phyloP scores from a whole-genome alignment of 2,888 invertebrate genomes.

The Nectonema munidae region DNA sequence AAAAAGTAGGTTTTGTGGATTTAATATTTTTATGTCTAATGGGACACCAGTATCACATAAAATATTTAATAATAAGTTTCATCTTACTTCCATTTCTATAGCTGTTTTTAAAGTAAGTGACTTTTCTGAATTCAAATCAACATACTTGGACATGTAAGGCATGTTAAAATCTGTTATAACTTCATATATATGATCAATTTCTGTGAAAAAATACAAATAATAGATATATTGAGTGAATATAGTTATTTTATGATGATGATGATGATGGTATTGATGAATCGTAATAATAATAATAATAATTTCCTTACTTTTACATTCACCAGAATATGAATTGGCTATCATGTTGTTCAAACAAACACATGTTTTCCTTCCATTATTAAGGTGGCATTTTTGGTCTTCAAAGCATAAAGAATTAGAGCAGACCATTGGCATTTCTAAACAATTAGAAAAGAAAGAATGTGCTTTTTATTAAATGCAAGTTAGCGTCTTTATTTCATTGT shows the following conservation, averaged over 20 bases:
- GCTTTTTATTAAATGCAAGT: too few species aligned
- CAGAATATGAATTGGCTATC: conserved; percentile 10
- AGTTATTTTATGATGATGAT: too few species aligned
- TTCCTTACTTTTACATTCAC: conserved; percentile 2
- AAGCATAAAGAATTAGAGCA: too few species aligned
- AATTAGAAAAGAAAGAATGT: too few species aligned
- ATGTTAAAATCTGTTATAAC: conserved; percentile 2
- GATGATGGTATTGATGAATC: not conserved
- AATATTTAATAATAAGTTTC: too few species aligned
- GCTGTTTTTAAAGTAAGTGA: not conserved
- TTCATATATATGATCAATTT: not conserved
- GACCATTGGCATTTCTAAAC: too few species aligned
- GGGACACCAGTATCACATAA: too few species aligned
- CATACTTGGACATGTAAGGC: conserved; percentile 2
- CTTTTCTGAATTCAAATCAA: not conserved
- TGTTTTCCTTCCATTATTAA: not conserved
- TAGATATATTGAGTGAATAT: too few species aligned
- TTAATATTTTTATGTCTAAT: too few species aligned
- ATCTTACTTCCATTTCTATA: conserved; percentile 10
- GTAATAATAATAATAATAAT: not conserved
- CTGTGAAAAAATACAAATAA: not conserved
- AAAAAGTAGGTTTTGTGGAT: too few species aligned
- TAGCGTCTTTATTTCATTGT: too few species aligned
- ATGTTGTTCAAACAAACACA: not conserved
- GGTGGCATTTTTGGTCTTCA: too few species aligned